Conservation (phyloP, 2,113 vertebrate genomes). For the Scolopax mira region DNA sequence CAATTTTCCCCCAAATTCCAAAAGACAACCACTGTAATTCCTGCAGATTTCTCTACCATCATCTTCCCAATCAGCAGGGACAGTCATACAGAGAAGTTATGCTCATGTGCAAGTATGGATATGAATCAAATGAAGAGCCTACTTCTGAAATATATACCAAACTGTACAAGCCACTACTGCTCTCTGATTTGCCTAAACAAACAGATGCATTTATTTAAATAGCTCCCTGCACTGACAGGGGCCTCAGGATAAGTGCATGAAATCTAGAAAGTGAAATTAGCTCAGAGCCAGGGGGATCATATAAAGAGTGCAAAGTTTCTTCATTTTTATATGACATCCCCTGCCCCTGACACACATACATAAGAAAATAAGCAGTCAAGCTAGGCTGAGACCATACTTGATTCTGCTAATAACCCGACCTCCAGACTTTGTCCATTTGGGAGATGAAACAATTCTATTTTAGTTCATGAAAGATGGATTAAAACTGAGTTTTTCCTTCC, state of each 20-base stretch:
- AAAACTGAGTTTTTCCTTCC: neutral
- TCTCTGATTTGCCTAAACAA: constrained; percentile 7
- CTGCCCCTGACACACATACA: neutral
- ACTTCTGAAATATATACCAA: neutral
- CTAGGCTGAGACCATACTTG: neutral
- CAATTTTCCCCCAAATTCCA: neutral
- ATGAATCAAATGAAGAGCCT: neutral
- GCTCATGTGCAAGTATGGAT: neutral
- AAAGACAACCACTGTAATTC: neutral
- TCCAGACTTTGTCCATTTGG: neutral
- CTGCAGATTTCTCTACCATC: neutral
- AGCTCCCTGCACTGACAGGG: neutral
- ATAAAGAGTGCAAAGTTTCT: neutral
- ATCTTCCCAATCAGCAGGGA: neutral
- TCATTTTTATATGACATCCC: neutral
- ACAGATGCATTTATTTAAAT: neutral
- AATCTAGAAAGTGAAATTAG: neutral
- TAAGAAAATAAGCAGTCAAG: neutral
- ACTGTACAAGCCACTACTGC: neutral
- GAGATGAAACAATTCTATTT: neutral
- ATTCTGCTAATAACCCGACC: neutral
- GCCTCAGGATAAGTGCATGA: neutral
- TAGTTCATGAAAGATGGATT: neutral
- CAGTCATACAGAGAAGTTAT: neutral
- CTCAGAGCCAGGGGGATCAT: neutral